Percentiles rank a stretch among this genome's conserved stretches.
Conservation (phyloP, 2,797 vertebrate genomes). For the Mormyrops boulengeri region DNA sequence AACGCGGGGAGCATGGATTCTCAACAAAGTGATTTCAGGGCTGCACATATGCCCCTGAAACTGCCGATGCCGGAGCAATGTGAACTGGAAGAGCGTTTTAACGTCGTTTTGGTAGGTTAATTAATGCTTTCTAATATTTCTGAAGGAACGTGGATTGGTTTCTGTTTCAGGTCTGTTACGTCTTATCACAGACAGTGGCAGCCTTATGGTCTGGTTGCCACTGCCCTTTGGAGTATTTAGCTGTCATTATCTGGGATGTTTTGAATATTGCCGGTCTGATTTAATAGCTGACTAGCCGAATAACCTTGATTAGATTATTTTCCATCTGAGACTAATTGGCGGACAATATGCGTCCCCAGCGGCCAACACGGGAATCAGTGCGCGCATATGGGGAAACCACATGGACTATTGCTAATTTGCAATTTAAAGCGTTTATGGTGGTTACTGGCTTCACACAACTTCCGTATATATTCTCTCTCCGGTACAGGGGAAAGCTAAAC, state of each 20-base stretch:
- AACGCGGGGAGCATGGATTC: conserved; percentile 92
- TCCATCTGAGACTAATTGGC: background rate
- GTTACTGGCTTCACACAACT: background rate
- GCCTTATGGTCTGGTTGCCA: background rate
- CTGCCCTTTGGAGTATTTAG: background rate
- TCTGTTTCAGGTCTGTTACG: background rate
- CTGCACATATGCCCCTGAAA: conserved; percentile 78
- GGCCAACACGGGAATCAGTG: background rate
- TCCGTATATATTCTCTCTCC: background rate
- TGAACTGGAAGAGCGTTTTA: conserved; percentile 90
- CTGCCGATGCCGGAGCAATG: conserved; percentile 90
- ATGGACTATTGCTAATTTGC: background rate
- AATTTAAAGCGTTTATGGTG: background rate
- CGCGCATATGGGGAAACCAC: background rate
- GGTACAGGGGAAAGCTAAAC: background rate
- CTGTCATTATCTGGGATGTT: background rate
- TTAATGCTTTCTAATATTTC: background rate
- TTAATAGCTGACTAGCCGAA: background rate
- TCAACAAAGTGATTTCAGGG: conserved; percentile 83
- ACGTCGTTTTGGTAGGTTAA: conserved; percentile 78
- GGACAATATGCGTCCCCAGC: background rate
- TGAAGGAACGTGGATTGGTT: background rate
- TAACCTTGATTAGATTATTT: background rate
- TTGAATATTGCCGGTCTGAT: background rate
- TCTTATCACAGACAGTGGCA: background rate